Evolutionary conservation across 1,140 invertebrate genomes (phyloP), one percentile per base, ranked within the genome.

Genomic region (Saccostrea glomerata): DNA sequence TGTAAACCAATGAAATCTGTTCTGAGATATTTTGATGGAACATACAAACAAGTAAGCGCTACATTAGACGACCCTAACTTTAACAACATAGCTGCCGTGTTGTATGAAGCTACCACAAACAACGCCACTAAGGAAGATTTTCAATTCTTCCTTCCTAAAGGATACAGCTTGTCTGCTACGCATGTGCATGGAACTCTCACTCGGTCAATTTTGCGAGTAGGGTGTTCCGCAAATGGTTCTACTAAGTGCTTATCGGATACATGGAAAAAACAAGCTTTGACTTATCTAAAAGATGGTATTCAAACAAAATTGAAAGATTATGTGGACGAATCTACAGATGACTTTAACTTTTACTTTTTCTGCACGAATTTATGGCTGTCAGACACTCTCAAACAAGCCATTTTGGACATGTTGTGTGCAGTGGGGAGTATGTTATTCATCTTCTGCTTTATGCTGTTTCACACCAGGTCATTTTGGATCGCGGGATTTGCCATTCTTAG

Each of bases 371-470:
- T 92, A 3, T 89, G 89, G 70, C 11, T 82, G 3, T 20, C 82
- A 23, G 91, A 91, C 12, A 87, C 90, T 2, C 77, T 60, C 23
- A n/a, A 86, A 7, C 92, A 92, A 86, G 92, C 90, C 2, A 84
- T 91, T 20, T 70, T 77, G 13, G 92, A 93, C 82, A 86, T 93
- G 88, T 30, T 87, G 11, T 87, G 92, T 54, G 90, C 92, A 2
- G 13, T 90, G 1, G 92, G 92, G 2, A 92, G 91, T 73, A 86
- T 92, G 66, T 1, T 89, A 4, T 93, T 93, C 63, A 93, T 93
- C 17, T 89, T 91, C 13, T 73, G 86, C 2, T 93, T 91, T 85
- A 90, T 92, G 83, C 66, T 88, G 60, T 89, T 90, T 15, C 92
- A 93, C 77, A 93, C 92, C 5, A 83, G 90, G 1, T 92, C 92